These are phyloP conservation scores for Habrosyne pyritoides DNA, from an alignment of 2,888 invertebrate genomes.

Conservation along the genomic window DNA sequence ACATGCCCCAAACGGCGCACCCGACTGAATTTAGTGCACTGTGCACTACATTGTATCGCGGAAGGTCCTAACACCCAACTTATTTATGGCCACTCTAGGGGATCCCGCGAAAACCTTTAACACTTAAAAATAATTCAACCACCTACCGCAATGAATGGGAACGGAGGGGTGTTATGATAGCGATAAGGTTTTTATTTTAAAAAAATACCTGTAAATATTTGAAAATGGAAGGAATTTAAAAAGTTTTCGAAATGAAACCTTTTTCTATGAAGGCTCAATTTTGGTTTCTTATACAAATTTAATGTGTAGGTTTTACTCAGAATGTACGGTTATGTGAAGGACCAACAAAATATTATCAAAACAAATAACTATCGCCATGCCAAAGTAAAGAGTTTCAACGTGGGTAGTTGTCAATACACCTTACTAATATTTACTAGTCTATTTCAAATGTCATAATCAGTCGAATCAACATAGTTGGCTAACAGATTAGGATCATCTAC, in stretches of 20 bases:
- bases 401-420: too few relatives aligned
- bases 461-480: neutral
- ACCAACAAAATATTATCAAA: neutral
- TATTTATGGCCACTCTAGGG: constrained; percentile 54
- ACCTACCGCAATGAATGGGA: constrained; percentile 18
- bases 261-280: too few relatives aligned
- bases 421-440: neutral
- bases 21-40: constrained; percentile 38
- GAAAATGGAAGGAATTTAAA: neutral
- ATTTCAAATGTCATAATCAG: neutral
- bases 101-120: constrained; percentile 55
- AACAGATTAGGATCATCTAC: neutral
- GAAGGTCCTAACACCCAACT: constrained; percentile 28
- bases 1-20: constrained; percentile 24
- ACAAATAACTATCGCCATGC: neutral
- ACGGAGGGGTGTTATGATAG: constrained; percentile 20
- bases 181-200: neutral
- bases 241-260: neutral
- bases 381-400: too few relatives aligned
- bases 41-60: constrained; percentile 31
- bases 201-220: neutral
- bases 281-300: too few relatives aligned
- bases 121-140: constrained; percentile 67
- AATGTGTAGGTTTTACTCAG: too few relatives aligned
- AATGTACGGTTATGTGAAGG: too few relatives aligned